Percentiles rank a stretch among this genome's conserved stretches.
Conservation (phyloP, 37 sponge, comb jelly and placozoan genomes). For the Beroe ovata region DNA sequence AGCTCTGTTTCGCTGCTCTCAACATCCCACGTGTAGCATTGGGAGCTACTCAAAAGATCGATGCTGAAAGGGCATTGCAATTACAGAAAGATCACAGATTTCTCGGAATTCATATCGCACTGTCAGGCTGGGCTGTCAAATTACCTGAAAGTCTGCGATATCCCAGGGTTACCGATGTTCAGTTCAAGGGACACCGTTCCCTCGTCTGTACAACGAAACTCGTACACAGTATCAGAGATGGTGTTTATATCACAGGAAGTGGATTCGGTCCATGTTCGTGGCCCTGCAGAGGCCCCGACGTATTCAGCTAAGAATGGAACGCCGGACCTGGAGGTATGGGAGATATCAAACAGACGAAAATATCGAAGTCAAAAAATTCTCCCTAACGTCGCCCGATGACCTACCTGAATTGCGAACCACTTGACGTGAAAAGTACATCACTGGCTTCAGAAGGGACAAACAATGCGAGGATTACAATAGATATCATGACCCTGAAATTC, state of each 20-base stretch:
- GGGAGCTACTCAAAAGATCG: neutral
- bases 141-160: neutral
- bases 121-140: too few species aligned
- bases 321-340: neutral
- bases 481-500: too few species aligned
- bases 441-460: neutral
- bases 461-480: too few species aligned
- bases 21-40: neutral
- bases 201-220: neutral
- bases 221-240: neutral
- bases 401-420: neutral
- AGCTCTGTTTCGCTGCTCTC: neutral
- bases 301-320: conserved; percentile 10
- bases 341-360: too few species aligned
- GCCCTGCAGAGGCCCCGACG: neutral
- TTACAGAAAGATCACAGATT: neutral
- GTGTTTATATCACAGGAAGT: neutral
- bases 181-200: neutral
- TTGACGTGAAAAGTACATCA: neutral
- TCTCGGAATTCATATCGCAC: too few species aligned
- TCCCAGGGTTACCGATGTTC: neutral
- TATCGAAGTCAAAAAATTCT: neutral
- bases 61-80: neutral
- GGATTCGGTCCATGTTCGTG: neutral
- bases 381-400: too few species aligned